Evolutionary conservation across 2,888 invertebrate genomes (phyloP), one percentile per base, ranked within the genome.

Genomic region (Idaea biselata): DNA sequence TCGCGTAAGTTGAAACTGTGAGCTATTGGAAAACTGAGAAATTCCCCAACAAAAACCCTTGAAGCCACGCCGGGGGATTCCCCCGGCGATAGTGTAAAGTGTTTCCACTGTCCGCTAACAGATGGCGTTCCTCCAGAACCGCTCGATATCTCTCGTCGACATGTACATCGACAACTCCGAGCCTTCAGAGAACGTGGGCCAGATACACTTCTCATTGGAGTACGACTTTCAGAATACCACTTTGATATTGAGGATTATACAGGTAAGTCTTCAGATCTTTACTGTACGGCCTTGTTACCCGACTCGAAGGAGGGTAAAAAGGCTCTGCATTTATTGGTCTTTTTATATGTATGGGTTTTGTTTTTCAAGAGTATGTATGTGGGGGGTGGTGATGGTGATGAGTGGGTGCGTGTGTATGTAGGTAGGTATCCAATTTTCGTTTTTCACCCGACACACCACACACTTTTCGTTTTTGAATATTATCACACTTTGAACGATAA

Each of bases 131-230:
- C 94, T 96, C 81, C 96, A 97, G 94, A 97, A 96, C 90, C 96
- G 97, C 84, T 97, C 97, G 80, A 96, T 97, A 82, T 97, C 97
- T 53, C 94, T 97, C 94, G 97, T 97, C 88, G 97, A 97, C 86
- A 98, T 98, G 97, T 97, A 97, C 93, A 97, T 97, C 89, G 98
- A 98, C 93, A 97, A 97, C 89, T 95, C 97, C 65, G 98, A 98
- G 87, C 96, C 97, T 1, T 97, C 97, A 74, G 98, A 98, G 93
- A 97, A 97, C 91, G 97, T 98, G 73, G 98, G 98, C 62, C 97
- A 98, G 92, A 98, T 98, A 77, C 97, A 98, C 88, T 98, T 98
- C 93, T 97, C 97, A 62, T 91, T 98, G 86, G 97, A 98, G 88
- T 98, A 98, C 88, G 97, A 98, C 93, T 98, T 97, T 92, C 97